Base-by-base conservation (phyloP, 2,888 invertebrate genomes). In the Tipula confusa region DNA sequence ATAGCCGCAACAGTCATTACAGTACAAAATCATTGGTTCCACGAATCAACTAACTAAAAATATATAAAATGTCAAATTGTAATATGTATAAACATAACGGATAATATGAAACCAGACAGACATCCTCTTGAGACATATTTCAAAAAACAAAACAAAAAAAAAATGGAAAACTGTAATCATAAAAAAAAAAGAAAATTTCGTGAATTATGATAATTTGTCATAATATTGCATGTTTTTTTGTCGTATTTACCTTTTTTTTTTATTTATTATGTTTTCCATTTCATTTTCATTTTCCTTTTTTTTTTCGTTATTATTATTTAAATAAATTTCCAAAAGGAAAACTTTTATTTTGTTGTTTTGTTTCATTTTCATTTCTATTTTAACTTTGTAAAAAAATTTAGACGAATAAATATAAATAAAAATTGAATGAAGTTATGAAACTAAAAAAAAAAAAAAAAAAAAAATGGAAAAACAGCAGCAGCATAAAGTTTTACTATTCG, bases 51-150 rank as follows among this genome's bases (percentile, higher is more conserved):
- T 64, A 64, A 24, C 64, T 64, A 64, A 64, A 64, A 7, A 24
- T 24, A 24, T 2, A 64, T 9, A 64, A 18, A 48, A n/a, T n/a
- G n/a, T n/a, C n/a, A n/a, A n/a, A n/a, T n/a, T n/a, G n/a, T n/a
- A 48, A 48, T 6, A 48, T 7, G 18, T 64, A 64, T 24, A 64
- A 24, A 64, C 33, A 33, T 15, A 64, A 24, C 64, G 64, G 24
- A 64, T 64, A 64, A 64, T 64, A 64, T 64, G 2, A 64, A 64
- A 64, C 64, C 64, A 64, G 64, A 64, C 64, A 64, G 64, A 64
- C 64, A 64, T 64, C 64, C 64, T 64, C 64, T 64, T 64, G 64
- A 64, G 64, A 64, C 64, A 64, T 64, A 64, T 64, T 64, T 64
- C 64, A 64, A 64, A 64, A n/a, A n/a, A n/a, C n/a, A n/a, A n/a